Conservation (phyloP, 2,113 vertebrate genomes). For the Rhinopithecus roxellana region DNA sequence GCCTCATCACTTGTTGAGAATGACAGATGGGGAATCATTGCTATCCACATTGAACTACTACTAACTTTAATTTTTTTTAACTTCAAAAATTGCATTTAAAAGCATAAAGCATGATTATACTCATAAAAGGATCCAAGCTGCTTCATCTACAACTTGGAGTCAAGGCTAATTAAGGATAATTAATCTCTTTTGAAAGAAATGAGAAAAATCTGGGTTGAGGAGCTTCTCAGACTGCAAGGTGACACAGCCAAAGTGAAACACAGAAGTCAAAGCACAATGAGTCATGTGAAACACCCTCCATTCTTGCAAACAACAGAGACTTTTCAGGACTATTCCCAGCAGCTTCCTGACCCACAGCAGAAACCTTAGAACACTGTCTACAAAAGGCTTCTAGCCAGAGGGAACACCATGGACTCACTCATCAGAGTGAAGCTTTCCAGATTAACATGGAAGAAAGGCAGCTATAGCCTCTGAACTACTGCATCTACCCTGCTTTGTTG, state of each 20-base stretch:
- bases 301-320: accelerated
- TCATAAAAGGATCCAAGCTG: background rate
- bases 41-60: background rate
- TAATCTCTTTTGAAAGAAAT: background rate
- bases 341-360: accelerated
- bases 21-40: slow-evolving; percentile 59
- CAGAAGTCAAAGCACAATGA: accelerated
- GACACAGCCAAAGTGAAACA: background rate
- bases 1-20: background rate
- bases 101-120: background rate
- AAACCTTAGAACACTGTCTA: accelerated
- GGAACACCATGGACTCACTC: accelerated
- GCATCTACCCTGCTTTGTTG: background rate
- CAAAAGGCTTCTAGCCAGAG: background rate
- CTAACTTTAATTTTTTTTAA: background rate
- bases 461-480: background rate
- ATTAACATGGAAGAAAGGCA: background rate
- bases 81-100: background rate
- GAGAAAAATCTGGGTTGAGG: background rate
- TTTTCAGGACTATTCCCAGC: background rate
- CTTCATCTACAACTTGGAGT: background rate
- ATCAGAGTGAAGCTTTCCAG: background rate
- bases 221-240: background rate
- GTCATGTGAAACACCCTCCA: accelerated
- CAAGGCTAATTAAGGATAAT: background rate